Percentiles rank a stretch among this genome's conserved stretches.
Conservation (phyloP, 2,888 invertebrate genomes). For the Dastarcus helophoroides region DNA sequence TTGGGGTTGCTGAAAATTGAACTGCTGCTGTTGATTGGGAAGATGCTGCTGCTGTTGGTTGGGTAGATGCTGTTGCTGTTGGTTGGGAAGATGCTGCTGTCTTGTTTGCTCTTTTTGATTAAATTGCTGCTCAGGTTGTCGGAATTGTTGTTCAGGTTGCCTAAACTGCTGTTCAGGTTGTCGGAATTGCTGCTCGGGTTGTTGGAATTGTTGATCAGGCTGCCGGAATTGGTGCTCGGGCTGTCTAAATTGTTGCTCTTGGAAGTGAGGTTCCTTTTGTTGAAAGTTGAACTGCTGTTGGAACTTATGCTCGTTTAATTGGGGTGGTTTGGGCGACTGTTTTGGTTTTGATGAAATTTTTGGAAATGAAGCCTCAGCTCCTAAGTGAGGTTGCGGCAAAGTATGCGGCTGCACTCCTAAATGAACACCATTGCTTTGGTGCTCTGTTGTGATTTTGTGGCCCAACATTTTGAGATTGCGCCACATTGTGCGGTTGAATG, state of each 20-base stretch:
- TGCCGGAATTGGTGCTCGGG: conserved; percentile 21
- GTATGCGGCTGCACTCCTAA: conserved; percentile 24
- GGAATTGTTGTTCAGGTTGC: conserved; percentile 21
- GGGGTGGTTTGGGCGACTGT: conserved; percentile 17
- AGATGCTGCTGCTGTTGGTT: conserved; percentile 1
- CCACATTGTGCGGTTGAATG: too few species aligned
- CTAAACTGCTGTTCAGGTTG: conserved; percentile 15
- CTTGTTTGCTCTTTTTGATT: conserved; percentile 5
- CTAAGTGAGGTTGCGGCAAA: conserved; percentile 13
- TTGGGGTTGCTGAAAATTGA: conserved; percentile 22
- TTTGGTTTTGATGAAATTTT: conserved; percentile 30
- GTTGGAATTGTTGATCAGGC: conserved; percentile 21
- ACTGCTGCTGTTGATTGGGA: conserved; percentile 18
- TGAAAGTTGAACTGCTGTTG: conserved; percentile 29
- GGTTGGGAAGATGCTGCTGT: conserved; percentile 7
- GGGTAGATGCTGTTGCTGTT: conserved; percentile 7
- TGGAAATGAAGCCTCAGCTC: conserved; percentile 13
- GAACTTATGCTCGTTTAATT: conserved; percentile 22
- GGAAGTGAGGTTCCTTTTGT: conserved; percentile 13
- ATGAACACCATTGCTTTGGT: too few species aligned
- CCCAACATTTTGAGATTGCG: too few species aligned
- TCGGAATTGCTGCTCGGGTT: conserved; percentile 12
- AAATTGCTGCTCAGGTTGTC: conserved; percentile 5
- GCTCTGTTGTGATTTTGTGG: too few species aligned
- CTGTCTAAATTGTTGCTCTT: conserved; percentile 17